Conservation (phyloP, 2,113 vertebrate genomes). For the Nyctibius bracteatus region DNA sequence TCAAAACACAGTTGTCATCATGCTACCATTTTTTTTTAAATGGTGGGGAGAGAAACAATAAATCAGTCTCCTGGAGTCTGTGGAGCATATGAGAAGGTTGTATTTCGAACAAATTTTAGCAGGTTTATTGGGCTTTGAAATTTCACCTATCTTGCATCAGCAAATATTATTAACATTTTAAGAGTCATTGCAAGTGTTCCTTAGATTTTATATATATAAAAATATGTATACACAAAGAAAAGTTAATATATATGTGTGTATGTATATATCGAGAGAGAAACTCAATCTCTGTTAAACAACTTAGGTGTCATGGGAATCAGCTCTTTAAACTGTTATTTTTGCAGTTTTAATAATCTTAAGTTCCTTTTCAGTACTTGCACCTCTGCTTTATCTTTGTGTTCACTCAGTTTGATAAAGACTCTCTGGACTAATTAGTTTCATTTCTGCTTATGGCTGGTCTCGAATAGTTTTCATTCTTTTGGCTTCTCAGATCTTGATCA, state of each 20-base stretch:
- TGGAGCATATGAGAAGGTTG: background rate
- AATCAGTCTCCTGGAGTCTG: background rate
- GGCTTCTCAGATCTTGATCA: background rate
- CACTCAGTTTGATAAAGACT: background rate
- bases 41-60: background rate
- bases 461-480: conserved; percentile 24
- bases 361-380: background rate
- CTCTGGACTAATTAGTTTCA: background rate
- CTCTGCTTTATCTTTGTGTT: conserved; percentile 9
- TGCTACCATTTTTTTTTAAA: background rate
- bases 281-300: background rate
- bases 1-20: background rate
- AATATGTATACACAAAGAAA: background rate
- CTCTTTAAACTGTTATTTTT: background rate
- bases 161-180: background rate
- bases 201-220: background rate
- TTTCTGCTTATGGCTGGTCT: background rate
- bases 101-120: background rate
- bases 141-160: background rate
- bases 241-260: background rate
- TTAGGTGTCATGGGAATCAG: background rate
- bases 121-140: background rate
- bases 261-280: background rate
- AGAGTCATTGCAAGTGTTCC: background rate
- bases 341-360: background rate